Evolutionary conservation across 2,113 vertebrate species (phyloP).

Genomic region (Ia io): DNA sequence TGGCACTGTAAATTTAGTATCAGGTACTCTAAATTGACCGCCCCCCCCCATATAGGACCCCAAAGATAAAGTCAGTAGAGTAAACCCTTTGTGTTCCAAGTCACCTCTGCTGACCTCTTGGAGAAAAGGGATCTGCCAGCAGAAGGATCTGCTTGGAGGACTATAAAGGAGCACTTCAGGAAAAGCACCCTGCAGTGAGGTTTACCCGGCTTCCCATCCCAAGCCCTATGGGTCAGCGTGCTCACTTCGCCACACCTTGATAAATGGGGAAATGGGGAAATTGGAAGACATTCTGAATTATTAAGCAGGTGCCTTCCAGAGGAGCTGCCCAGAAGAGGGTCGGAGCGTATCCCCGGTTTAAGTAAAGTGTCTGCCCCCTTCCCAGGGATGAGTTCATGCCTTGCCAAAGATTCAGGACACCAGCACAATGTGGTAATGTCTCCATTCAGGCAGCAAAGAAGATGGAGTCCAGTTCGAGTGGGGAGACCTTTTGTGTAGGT

Average conservation of each 20-base stretch:
- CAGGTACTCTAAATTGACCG: not conserved
- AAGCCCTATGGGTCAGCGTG: not conserved
- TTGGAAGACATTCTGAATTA: not conserved
- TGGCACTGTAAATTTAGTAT: not conserved
- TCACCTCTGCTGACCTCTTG: not conserved
- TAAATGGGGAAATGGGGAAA: not conserved
- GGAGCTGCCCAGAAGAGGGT: not conserved
- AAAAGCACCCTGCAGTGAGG: not conserved
- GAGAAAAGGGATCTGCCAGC: not conserved
- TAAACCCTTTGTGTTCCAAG: not conserved
- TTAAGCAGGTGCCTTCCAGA: not conserved
- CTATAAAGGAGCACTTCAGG: not conserved
- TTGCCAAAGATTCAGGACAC: not conserved
- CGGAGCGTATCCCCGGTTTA: not conserved
- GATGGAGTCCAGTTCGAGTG: not conserved
- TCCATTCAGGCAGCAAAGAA: not conserved
- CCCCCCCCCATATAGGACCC: not conserved
- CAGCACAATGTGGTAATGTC: not conserved
- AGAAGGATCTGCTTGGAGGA: not conserved
- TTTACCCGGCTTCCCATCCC: not conserved
- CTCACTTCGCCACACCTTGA: not conserved
- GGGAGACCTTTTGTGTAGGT: not conserved
- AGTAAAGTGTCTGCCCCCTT: not conserved
- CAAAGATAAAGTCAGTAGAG: not conserved
- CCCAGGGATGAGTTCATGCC: not conserved